Percentiles rank a stretch among this genome's conserved stretches.
These are phyloP conservation scores for Carposina sasakii DNA, from an alignment of 1,140 invertebrate genomes.

Conservation along the genomic window DNA sequence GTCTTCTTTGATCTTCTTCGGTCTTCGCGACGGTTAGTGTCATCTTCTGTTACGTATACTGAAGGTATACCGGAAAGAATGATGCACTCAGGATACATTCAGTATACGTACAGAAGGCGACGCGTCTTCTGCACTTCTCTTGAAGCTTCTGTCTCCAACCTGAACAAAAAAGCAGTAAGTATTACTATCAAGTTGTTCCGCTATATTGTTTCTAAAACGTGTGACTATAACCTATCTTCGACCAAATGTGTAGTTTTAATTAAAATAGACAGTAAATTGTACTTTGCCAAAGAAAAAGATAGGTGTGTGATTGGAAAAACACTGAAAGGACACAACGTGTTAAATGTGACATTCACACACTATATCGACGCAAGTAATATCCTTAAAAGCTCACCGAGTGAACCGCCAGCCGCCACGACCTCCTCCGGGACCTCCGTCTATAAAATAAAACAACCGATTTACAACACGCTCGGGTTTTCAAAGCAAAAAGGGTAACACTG, in stretches of 20 bases:
- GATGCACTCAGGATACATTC: slow-evolving; percentile 98
- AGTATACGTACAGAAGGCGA: slow-evolving; percentile 98
- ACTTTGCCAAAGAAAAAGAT: no score
- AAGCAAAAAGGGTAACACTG: slow-evolving; percentile 48
- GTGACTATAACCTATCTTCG: no score
- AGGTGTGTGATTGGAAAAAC: no score
- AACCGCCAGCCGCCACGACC: slow-evolving; percentile 23
- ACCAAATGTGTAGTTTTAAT: no score
- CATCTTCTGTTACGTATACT: slow-evolving; percentile 99
- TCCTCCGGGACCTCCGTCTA: slow-evolving; percentile 54
- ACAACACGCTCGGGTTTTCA: slow-evolving; percentile 55
- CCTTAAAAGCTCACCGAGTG: slow-evolving; percentile 53
- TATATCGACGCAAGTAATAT: slow-evolving; percentile 43
- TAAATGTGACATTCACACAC: slow-evolving; percentile 30
- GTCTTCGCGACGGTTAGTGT: slow-evolving; percentile 78
- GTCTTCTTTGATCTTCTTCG: no score
- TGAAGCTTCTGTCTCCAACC: no score
- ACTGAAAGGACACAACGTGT: no score
- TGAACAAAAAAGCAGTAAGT: no score
- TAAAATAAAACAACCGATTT: slow-evolving; percentile 71
- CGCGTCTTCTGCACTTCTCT: slow-evolving; percentile 74
- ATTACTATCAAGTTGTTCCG: no score
- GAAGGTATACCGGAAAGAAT: slow-evolving; percentile 99
- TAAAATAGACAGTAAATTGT: no score
- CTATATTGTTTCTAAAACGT: no score